Conservation (phyloP, 2,888 invertebrate genomes). For the Ormyrus rosae region DNA sequence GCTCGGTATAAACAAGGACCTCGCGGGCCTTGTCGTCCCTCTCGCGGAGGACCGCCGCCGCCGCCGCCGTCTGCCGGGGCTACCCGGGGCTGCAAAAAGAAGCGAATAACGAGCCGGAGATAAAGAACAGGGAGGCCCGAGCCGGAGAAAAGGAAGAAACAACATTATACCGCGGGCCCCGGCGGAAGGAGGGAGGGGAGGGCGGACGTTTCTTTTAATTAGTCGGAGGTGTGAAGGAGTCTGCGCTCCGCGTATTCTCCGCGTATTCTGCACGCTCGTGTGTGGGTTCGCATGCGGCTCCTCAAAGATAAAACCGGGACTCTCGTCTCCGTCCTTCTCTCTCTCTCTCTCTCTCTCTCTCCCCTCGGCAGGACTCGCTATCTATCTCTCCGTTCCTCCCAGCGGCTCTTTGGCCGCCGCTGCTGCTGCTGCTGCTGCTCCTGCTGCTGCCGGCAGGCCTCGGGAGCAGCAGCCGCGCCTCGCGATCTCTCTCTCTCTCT, state of each 20-base stretch:
- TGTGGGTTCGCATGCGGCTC: not conserved
- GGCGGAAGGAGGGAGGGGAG: slow-evolving; percentile 1
- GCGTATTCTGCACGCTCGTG: not conserved
- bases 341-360: slow-evolving; percentile 26
- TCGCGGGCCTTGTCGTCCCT: not conserved
- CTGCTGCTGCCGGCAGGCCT: slow-evolving; percentile 1
- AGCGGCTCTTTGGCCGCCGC: too few relatives aligned
- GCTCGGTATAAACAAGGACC: slow-evolving; percentile 43
- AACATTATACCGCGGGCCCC: slow-evolving; percentile 6
- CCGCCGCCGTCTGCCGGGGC: not conserved
- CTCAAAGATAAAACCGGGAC: slow-evolving; percentile 31
- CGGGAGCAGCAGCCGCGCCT: slow-evolving; percentile 38
- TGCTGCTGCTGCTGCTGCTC: too few relatives aligned
- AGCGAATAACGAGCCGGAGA: slow-evolving; percentile 26
- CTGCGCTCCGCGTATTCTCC: slow-evolving; percentile 61
- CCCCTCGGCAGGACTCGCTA: too few relatives aligned
- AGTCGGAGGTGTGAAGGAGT: slow-evolving; percentile 70
- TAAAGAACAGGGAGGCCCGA: slow-evolving; percentile 4
- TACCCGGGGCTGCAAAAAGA: not conserved
- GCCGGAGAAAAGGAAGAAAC: slow-evolving; percentile 51
- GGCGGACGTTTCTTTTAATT: slow-evolving; percentile 69
- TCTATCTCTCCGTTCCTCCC: too few relatives aligned
- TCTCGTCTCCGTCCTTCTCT: not conserved
- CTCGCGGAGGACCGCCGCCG: not conserved
- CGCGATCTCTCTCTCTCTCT: slow-evolving; percentile 18